A percentile compares a stretch with the other conserved stretches of the same genome.
phyloP scores from a whole-genome alignment of 2,797 vertebrate species.

The Lateolabrax maculatus region DNA sequence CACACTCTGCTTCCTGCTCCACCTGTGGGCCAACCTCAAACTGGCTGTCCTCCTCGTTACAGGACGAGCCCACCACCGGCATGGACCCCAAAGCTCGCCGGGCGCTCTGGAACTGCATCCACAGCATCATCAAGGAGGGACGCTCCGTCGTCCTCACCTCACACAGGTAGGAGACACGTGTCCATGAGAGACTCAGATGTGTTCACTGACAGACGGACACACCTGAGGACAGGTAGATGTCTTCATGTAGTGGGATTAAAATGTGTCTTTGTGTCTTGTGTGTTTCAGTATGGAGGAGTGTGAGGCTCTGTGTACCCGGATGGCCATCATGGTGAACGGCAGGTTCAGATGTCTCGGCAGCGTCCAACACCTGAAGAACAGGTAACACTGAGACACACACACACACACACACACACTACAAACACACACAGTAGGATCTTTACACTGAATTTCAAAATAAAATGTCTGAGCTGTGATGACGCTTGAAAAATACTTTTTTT shows the following conservation, averaged over 20 bases:
- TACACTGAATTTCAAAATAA: neutral
- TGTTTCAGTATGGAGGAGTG: conserved; percentile 95
- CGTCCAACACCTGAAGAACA: conserved; percentile 98
- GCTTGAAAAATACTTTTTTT: no score
- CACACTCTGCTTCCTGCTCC: conserved; percentile 59
- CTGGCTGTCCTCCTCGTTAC: conserved; percentile 59
- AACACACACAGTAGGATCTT: neutral
- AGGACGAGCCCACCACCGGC: conserved; percentile 98
- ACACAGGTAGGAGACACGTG: conserved; percentile 88
- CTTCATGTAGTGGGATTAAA: neutral
- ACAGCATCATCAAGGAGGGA: conserved; percentile 94
- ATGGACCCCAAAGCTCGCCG: conserved; percentile 98
- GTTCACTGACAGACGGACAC: no score
- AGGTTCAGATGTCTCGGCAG: conserved; percentile 96
- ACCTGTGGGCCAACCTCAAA: conserved; percentile 59
- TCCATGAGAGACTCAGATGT: no score
- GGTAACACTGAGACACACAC: conserved; percentile 73
- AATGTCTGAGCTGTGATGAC: no score
- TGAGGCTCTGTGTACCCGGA: conserved; percentile 96
- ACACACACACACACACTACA: neutral
- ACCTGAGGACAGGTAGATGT: no score
- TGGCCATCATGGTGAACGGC: conserved; percentile 99
- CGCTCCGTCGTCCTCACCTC: conserved; percentile 96
- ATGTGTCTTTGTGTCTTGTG: neutral
- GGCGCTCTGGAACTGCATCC: conserved; percentile 96